Evolutionary conservation across 2,797 vertebrate genomes (phyloP).

Genomic region (Babyrousa celebensis): DNA sequence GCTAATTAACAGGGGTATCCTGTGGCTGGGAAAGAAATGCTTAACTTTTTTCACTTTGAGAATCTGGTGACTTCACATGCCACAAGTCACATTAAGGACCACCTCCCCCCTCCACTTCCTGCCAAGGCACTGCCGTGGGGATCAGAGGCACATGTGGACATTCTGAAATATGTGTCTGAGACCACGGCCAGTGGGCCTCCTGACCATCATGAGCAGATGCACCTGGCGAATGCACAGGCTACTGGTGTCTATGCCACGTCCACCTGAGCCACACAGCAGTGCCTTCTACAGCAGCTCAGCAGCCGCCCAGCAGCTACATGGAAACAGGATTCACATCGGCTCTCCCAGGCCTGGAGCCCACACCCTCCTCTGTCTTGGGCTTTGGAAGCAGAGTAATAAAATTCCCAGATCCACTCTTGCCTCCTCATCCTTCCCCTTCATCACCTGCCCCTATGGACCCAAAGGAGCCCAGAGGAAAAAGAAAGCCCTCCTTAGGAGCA

Average conservation of each 20-base stretch:
- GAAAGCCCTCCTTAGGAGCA: neutral
- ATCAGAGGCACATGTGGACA: fast-evolving
- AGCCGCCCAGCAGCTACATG: fast-evolving
- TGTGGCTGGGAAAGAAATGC: neutral
- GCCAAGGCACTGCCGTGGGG: fast-evolving
- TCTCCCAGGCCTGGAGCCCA: neutral
- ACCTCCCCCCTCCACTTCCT: neutral
- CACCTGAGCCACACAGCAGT: neutral
- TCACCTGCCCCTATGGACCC: neutral
- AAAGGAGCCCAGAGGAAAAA: neutral
- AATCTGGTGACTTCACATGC: neutral
- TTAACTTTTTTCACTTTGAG: neutral
- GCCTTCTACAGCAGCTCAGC: fast-evolving
- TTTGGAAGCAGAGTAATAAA: neutral
- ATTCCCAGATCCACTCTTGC: neutral
- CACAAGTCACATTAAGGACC: neutral
- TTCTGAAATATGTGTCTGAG: neutral
- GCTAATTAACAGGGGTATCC: neutral
- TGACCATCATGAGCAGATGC: fast-evolving
- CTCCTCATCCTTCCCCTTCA: neutral
- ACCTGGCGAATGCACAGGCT: fast-evolving
- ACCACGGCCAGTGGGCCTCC: fast-evolving
- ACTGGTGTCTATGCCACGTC: neutral
- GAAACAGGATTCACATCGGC: neutral
- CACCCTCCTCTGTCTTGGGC: neutral